phyloP scores from a whole-genome alignment of 2,888 invertebrate species.

The Aporophyla nigra region DNA sequence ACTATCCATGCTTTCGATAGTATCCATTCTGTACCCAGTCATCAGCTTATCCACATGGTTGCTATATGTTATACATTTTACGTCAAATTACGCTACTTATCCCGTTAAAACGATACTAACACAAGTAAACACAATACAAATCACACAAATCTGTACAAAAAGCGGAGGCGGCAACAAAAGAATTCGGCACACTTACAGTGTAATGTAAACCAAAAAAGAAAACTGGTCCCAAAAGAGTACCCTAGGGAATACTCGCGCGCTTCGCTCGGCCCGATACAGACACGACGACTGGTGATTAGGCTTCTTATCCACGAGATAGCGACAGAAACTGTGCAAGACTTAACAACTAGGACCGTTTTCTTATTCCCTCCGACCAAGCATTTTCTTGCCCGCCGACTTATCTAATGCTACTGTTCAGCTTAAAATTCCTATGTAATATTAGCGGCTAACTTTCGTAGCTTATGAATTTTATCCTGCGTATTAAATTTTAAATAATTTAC shows the following conservation, averaged over 20 bases:
- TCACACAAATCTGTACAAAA: conserved; percentile 86
- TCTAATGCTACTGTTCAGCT: conserved; percentile 85
- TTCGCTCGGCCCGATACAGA: conserved; percentile 89
- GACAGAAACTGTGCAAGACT: conserved; percentile 91
- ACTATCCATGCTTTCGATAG: background rate
- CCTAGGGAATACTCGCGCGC: conserved; percentile 88
- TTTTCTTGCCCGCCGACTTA: conserved; percentile 89
- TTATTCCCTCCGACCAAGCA: conserved; percentile 89
- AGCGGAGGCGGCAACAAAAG: conserved; percentile 87
- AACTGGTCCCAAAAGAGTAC: conserved; percentile 90
- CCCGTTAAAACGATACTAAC: conserved; percentile 70
- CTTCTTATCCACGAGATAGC: conserved; percentile 91
- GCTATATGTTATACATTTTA: conserved; percentile 41
- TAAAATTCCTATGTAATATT: conserved; percentile 87
- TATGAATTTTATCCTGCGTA: conserved; percentile 76
- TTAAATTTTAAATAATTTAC: conserved; percentile 64
- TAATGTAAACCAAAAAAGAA: conserved; percentile 91
- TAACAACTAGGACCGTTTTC: conserved; percentile 91
- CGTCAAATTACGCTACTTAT: conserved; percentile 61
- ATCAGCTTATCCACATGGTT: conserved; percentile 4
- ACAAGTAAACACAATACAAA: conserved; percentile 82
- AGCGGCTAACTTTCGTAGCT: conserved; percentile 80
- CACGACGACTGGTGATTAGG: conserved; percentile 91
- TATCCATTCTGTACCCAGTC: background rate
- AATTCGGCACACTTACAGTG: conserved; percentile 90